Conservation (phyloP, 1,140 invertebrate genomes). For the Agrilus planipennis region DNA sequence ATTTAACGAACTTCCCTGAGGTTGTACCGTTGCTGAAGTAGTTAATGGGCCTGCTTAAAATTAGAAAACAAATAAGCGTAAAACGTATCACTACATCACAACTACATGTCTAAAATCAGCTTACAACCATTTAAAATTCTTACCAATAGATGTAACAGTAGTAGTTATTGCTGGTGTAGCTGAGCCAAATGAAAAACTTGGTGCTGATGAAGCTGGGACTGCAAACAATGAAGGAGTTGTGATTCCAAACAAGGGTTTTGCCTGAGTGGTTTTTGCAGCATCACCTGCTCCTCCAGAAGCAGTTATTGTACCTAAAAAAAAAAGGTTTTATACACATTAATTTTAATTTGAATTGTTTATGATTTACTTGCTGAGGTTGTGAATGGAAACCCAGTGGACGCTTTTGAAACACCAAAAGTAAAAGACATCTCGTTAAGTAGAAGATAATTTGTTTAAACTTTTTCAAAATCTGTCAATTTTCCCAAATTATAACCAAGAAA, state of each 20-base stretch:
- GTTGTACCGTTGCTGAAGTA: not conserved
- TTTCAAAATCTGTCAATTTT: too few species aligned
- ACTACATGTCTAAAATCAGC: not conserved
- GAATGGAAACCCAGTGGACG: constrained; percentile 13
- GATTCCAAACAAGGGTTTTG: constrained; percentile 3
- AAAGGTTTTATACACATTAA: too few species aligned
- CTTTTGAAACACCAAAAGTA: constrained; percentile 13
- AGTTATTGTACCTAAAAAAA: constrained; percentile 9
- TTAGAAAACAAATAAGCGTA: too few species aligned
- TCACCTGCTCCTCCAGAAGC: not conserved
- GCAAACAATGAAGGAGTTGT: not conserved
- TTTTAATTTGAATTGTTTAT: not conserved
- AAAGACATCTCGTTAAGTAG: too few species aligned
- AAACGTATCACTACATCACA: too few species aligned
- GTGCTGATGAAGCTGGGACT: not conserved
- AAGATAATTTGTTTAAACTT: too few species aligned
- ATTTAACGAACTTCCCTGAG: not conserved
- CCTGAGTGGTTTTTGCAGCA: not conserved
- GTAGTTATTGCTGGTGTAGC: constrained; percentile 19
- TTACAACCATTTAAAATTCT: not conserved
- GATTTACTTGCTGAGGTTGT: constrained; percentile 12
- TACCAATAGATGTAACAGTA: not conserved
- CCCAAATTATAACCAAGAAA: too few species aligned
- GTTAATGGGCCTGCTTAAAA: not conserved
- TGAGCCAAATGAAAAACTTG: constrained; percentile 13